Evolutionary conservation across 2,797 vertebrate genomes (phyloP), one percentile per base, ranked within the genome.

Genomic region (Acanthis flammea): DNA sequence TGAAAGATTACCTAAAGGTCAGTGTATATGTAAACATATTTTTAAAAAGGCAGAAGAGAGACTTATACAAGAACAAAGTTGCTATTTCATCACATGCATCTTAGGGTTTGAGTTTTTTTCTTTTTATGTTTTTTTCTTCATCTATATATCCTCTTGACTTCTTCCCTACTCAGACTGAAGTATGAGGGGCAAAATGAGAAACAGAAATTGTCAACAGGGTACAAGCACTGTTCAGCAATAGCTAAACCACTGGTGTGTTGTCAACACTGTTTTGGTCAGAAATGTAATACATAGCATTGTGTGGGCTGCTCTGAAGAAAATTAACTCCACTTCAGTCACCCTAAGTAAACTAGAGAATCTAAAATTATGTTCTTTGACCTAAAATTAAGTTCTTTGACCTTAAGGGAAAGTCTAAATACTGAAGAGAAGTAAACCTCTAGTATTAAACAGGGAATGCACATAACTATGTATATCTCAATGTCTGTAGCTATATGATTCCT

Each of bases 281-380:
- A 73, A 60, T 65, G 23, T 51, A 48, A 60, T 31, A 45, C 5
- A 5, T 44, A 72, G 22, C 31, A 8, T 31, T 53, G 11, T 65
- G 19, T 53, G n/a, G 27, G 16, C n/a, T 88, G 45, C 37, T 48
- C 1, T 42, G 15, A 60, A 67, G 37, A 83, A 79, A 88, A 83
- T 57, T 14, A 51, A 33, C 17, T 77, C 14, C 19, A 27, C 58
- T 42, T 7, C 19, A 58, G 42, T 47, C n/a, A 74, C 61, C 41
- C 33, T 12, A 15, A 39, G 61, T 21, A 24, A 0, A 0, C 39
- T 39, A 39, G 39, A 39, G 39, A 39, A 39, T 39, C 39, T 39
- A 39, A 39, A 39, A 39, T 39, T 15, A 39, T 6, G 14, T 39
- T 39, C 14, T 39, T 39, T 39, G 39, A 39, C 39, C 39, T 39